Conservation (phyloP, 2,113 vertebrate genomes). For the Corydoras maculifer region DNA sequence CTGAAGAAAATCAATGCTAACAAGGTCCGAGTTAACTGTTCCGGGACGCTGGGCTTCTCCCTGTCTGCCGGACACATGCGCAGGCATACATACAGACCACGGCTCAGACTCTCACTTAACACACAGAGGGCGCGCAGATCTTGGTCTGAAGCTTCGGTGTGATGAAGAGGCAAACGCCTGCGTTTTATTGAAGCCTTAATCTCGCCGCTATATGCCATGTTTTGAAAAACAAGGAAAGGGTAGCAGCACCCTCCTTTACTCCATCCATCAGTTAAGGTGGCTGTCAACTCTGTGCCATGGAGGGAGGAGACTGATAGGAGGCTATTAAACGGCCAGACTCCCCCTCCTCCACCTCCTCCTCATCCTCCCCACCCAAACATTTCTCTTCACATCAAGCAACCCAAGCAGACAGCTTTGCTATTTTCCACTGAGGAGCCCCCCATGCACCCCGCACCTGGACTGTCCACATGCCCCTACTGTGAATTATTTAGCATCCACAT, state of each 20-base stretch:
- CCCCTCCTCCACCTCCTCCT: conserved; percentile 52
- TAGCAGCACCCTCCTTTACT: conserved; percentile 24
- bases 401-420: conserved; percentile 46
- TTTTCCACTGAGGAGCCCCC: conserved; percentile 30
- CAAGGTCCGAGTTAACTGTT: conserved; percentile 57
- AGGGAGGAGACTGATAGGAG: conserved; percentile 44
- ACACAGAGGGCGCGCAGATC: conserved; percentile 5
- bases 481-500: conserved; percentile 56
- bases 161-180: conserved; percentile 16
- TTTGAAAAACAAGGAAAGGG: conserved; percentile 24
- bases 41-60: conserved; percentile 24
- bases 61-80: conserved; percentile 19
- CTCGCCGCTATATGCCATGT: neutral
- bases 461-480: conserved; percentile 42
- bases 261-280: conserved; percentile 40
- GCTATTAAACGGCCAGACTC: conserved; percentile 36
- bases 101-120: neutral
- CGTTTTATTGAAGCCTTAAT: conserved; percentile 5
- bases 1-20: conserved; percentile 63
- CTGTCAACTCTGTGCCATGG: conserved; percentile 14
- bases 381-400: conserved; percentile 64
- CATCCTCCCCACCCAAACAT: conserved; percentile 63
- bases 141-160: conserved; percentile 1
- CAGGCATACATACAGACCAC: conserved; percentile 12
- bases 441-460: conserved; percentile 43